These are phyloP conservation scores for Vanessa tameamea DNA, from an alignment of 1,140 invertebrate genomes.

Conservation along the genomic window DNA sequence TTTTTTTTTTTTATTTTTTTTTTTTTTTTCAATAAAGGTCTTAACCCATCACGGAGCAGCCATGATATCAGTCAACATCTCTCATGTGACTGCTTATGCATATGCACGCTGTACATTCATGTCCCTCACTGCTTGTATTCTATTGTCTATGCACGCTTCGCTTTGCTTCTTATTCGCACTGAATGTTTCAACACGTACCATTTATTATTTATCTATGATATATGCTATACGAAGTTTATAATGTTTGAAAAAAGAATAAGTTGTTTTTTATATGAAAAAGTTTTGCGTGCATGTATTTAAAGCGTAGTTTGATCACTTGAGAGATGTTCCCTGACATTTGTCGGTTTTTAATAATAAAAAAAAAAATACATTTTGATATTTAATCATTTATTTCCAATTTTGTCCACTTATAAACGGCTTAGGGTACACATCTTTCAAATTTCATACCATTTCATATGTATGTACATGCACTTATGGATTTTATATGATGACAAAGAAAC, in stretches of 20 bases:
- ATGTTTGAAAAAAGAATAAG: slow-evolving; percentile 14
- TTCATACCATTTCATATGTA: slow-evolving; percentile 8
- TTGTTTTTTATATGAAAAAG: slow-evolving; percentile 37
- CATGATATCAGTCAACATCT: slow-evolving; percentile 72
- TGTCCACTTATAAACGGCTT: slow-evolving; percentile 64
- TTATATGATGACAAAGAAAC: background rate
- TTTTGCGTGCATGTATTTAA: slow-evolving; percentile 54
- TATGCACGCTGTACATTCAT: slow-evolving; percentile 65
- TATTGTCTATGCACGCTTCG: slow-evolving; percentile 49
- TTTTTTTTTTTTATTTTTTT: background rate
- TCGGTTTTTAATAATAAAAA: slow-evolving; percentile 47
- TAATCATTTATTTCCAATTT: slow-evolving; percentile 33
- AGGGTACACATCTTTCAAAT: slow-evolving; percentile 74
- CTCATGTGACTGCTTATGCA: slow-evolving; percentile 74
- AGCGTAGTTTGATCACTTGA: slow-evolving; percentile 58
- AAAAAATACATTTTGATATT: background rate
- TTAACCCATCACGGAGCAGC: slow-evolving; percentile 43
- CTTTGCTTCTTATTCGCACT: slow-evolving; percentile 34
- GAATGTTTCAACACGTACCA: slow-evolving; percentile 15
- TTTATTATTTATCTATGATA: slow-evolving; percentile 13
- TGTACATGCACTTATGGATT: background rate
- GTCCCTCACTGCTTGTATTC: slow-evolving; percentile 43
- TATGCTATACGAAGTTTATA: background rate
- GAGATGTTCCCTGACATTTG: slow-evolving; percentile 77
- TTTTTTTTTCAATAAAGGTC: slow-evolving; percentile 36